Percentiles rank a stretch among this genome's conserved stretches.
Evolutionary conservation across 2,888 invertebrate species (phyloP).

Genomic region (Hoplodrina blanda): DNA sequence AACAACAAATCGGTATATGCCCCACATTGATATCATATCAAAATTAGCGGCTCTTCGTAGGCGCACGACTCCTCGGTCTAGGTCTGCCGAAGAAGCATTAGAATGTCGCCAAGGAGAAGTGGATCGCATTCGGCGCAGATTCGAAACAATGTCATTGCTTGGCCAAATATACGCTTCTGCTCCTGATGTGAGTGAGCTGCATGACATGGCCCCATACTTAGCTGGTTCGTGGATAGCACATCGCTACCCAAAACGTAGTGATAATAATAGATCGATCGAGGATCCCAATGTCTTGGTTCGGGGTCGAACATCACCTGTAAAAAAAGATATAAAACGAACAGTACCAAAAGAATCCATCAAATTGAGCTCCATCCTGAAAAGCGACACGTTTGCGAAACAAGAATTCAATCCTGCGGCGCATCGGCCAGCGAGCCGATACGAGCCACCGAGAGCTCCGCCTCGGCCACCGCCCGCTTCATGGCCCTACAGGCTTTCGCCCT

Average conservation of each 20-base stretch:
- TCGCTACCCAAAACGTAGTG: constrained; percentile 93
- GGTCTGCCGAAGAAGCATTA: constrained; percentile 86
- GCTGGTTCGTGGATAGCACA: constrained; percentile 96
- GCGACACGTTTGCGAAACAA: constrained; percentile 91
- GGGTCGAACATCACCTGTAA: constrained; percentile 80
- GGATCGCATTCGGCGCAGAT: constrained; percentile 93
- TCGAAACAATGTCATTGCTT: constrained; percentile 93
- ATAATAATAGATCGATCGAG: constrained; percentile 92
- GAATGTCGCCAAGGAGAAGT: constrained; percentile 93
- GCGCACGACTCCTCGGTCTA: constrained; percentile 85
- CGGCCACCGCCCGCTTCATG: constrained; percentile 87
- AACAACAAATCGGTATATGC: constrained; percentile 94
- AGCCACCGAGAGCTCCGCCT: constrained; percentile 91
- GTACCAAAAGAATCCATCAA: constrained; percentile 83
- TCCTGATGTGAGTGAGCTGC: constrained; percentile 94
- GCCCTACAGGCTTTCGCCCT: constrained; percentile 84
- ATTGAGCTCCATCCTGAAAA: constrained; percentile 87
- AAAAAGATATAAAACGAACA: constrained; percentile 83
- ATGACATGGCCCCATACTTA: constrained; percentile 94
- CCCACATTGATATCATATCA: constrained; percentile 97
- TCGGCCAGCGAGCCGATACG: constrained; percentile 94
- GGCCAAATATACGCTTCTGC: constrained; percentile 95
- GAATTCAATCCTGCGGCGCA: constrained; percentile 94
- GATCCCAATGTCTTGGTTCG: constrained; percentile 76
- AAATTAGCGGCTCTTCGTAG: constrained; percentile 93